These are phyloP conservation scores for Aegypius monachus DNA, from an alignment of 2,113 vertebrate species.

Conservation along the genomic window DNA sequence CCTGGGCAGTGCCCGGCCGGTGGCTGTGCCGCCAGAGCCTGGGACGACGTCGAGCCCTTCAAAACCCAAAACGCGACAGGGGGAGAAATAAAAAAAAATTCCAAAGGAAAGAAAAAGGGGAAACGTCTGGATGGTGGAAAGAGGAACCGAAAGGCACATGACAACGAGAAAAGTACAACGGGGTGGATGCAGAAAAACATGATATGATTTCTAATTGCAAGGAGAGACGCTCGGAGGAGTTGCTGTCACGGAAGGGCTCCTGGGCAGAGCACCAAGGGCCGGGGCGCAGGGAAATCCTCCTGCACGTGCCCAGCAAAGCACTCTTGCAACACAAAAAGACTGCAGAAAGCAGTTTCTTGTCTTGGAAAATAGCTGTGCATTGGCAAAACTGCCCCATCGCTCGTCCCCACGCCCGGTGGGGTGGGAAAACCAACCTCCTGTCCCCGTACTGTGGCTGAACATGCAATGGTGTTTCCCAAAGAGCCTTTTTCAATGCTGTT, in stretches of 20 bases:
- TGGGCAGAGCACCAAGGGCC: neutral
- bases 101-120: constrained; percentile 65
- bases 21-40: fast-evolving
- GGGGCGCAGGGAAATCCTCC: neutral
- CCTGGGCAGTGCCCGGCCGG: neutral
- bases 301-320: neutral
- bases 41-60: neutral
- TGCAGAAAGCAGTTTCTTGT: fast-evolving
- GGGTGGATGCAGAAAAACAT: neutral
- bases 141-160: constrained; percentile 49
- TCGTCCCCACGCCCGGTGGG: fast-evolving
- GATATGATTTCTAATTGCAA: fast-evolving
- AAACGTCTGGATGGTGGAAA: constrained; percentile 54
- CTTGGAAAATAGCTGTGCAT: fast-evolving
- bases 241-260: constrained; percentile 30
- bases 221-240: neutral
- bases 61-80: neutral
- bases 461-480: fast-evolving
- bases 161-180: neutral
- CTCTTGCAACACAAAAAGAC: neutral
- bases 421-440: neutral
- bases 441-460: fast-evolving
- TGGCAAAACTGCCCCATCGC: fast-evolving
- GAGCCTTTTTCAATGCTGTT: fast-evolving
- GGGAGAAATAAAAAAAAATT: constrained; percentile 54